phyloP scores from a whole-genome alignment of 2,888 invertebrate genomes.

The Trachelus troglodyta region DNA sequence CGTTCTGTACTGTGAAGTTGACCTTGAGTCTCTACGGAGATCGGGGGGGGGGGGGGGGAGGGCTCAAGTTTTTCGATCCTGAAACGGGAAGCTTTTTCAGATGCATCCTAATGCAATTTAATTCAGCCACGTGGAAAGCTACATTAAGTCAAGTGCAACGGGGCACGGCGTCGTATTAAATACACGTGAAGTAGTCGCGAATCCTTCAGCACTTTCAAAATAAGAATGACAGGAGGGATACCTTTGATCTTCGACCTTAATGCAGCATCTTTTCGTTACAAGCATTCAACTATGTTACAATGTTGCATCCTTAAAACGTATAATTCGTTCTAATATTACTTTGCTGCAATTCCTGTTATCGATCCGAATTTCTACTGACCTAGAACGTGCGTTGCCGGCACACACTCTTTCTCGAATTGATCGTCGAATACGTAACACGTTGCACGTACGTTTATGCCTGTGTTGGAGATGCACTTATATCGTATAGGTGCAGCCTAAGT shows the following conservation, averaged over 20 bases:
- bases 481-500: neutral
- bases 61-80: neutral
- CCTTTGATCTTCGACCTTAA: neutral
- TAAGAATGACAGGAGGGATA: neutral
- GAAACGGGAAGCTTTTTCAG: neutral
- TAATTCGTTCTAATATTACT: neutral
- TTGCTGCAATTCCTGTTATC: neutral
- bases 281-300: neutral
- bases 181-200: neutral
- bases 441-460: neutral
- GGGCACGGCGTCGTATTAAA: neutral
- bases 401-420: neutral
- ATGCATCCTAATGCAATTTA: neutral
- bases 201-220: neutral
- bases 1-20: constrained; percentile 30
- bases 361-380: neutral
- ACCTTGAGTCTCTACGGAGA: constrained; percentile 47
- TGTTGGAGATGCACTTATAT: neutral
- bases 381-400: neutral
- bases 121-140: neutral
- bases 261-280: neutral
- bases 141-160: neutral
- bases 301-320: neutral
- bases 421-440: neutral
- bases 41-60: neutral